Base-by-base conservation (phyloP, 2,797 vertebrate species). In the Cryptoprocta ferox region DNA sequence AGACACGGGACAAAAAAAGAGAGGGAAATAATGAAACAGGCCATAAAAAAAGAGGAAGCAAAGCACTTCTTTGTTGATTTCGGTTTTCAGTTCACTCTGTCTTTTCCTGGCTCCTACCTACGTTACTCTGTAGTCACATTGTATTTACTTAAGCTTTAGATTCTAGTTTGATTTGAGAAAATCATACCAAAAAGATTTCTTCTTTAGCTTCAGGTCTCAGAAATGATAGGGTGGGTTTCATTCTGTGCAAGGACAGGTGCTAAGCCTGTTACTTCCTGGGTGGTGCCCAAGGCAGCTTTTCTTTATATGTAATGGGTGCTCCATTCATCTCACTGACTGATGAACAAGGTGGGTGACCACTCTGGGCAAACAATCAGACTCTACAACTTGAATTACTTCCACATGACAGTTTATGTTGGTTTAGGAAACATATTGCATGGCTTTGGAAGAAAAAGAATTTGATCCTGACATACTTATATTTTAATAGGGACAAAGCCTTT, bases 401-500 rank as follows among this genome's bases (percentile, higher is more conserved):
- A 42, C 48, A 19, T 24, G 53, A 91, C 18, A 59, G 50, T 91
- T 89, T 89, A 24, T 66, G 6, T 78, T 81, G 70, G 53, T 91
- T 94, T 75, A 95, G 68, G 45, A 89, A 95, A 84, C 71, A 89
- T 45, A 86, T 12, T 86, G 2, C 19, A 75, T 56, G 28, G 19
- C 32, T 94, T 89, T 89, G 39, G 84, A 39, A n/a, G 35, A 76
- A 53, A 82, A 97, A 91, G 50, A 89, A 94, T 84, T 75, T 91
- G 73, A 92, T 81, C 39, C 32, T 82, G 79, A 71, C 61, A 53
- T 39, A 48, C 28, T 92, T 91, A 95, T 37, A 61, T 94, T 84
- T 81, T 76, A 91, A 84, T 48, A 93, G 39, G 63, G 28, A 97
- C 71, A 97, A 97, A 88, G 37, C 39, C 42, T 97, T 98, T 66